Evolutionary conservation across 2,888 invertebrate genomes (phyloP), one percentile per base, ranked within the genome.

Genomic region (Dicyrtomina minuta): DNA sequence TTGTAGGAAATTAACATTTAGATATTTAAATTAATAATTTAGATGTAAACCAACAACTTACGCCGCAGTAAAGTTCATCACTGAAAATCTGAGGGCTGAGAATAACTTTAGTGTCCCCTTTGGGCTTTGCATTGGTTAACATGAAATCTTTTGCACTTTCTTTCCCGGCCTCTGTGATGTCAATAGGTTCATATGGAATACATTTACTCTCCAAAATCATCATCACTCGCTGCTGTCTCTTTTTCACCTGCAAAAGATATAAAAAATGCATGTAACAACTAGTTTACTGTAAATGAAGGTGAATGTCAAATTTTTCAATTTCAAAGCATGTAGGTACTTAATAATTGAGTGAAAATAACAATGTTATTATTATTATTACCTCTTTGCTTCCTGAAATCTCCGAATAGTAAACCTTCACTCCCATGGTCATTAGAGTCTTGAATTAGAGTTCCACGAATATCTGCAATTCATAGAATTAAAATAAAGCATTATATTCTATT

Each of bases 71-170:
- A 75, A 90, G 89, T 13, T 91, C 90, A 73, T 92, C 95, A 81
- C 93, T 92, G 83, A 96, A 97, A 78, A 98, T 86, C 83, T 98
- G 98, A 70, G 97, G 97, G 55, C 96, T 95, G 80, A 94, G 83
- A 62, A 93, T 88, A 79, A 91, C 89, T 81, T 90, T 87, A 56
- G 90, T 89, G 79, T 87, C 65, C 88, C 91, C 80, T 58, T 72
- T 73, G 55, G 79, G 75, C 66, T 81, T 81, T 55, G 82, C 83
- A 82, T 93, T 92, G 80, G 87, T 89, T 83, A 93, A 92, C 95
- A 98, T 96, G 80, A 92, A 91, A 79, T 92, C 91, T 83, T 93
- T 92, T 77, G 92, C 90, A 70, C 87, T 84, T 82, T 95, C 95
- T 81, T 88, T 89, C 64, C 91, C 93, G 20, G 96, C 95, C 82